phyloP scores from a whole-genome alignment of 2,888 invertebrate genomes.

The Pegoplata infirma region DNA sequence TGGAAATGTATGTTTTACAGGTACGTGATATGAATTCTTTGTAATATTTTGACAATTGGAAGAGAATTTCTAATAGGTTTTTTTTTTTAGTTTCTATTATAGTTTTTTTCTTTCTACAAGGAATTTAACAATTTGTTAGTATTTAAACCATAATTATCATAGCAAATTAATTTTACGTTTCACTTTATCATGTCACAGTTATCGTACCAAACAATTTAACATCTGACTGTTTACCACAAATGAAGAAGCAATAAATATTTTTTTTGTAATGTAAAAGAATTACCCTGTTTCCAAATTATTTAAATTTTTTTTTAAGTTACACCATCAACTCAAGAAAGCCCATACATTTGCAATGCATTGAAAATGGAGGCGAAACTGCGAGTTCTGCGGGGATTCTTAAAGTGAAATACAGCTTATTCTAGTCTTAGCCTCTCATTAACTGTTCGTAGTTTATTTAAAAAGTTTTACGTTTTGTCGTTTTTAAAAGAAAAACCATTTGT shows the following conservation, averaged over 20 bases:
- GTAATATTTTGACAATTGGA: background rate
- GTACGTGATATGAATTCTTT: constrained; percentile 50
- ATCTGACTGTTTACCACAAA: constrained; percentile 3
- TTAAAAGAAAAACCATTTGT: too few species aligned
- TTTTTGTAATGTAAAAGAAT: constrained; percentile 1
- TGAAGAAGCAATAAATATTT: constrained; percentile 27
- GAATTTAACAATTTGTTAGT: background rate
- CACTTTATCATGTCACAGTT: constrained; percentile 9
- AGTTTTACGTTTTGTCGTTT: too few species aligned
- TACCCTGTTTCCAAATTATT: constrained; percentile 26
- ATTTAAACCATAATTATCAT: constrained; percentile 39
- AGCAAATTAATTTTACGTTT: constrained; percentile 50
- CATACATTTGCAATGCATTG: too few species aligned
- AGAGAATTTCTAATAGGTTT: constrained; percentile 7
- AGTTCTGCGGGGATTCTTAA: too few species aligned
- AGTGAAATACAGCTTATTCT: too few species aligned
- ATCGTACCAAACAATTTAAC: constrained; percentile 18
- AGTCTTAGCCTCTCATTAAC: too few species aligned
- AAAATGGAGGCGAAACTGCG: too few species aligned
- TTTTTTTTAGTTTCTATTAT: constrained; percentile 23
- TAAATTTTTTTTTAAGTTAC: too few species aligned
- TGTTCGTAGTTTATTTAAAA: too few species aligned
- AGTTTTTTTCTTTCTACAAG: background rate
- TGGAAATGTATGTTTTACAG: constrained; percentile 9
- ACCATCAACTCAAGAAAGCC: too few species aligned